A percentile compares a stretch with the other conserved stretches of the same genome.
Evolutionary conservation across 2,797 vertebrate species (phyloP).

Genomic region (Harpagifer antarcticus): DNA sequence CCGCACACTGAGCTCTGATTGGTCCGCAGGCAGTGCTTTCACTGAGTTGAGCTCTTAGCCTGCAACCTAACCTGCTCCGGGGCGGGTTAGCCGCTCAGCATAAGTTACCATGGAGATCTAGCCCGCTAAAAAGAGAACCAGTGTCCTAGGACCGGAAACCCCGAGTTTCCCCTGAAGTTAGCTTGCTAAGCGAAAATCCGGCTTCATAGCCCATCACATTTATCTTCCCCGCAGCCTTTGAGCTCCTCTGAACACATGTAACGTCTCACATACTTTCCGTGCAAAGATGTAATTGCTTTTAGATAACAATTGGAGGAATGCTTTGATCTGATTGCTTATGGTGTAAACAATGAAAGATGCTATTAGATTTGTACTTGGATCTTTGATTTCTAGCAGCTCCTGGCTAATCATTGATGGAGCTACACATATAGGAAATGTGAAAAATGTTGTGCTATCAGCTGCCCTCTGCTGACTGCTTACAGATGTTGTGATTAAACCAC

Average conservation of each 20-base stretch:
- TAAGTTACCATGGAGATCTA: too few relatives aligned
- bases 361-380: slow-evolving; percentile 31
- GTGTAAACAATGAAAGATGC: slow-evolving; percentile 52
- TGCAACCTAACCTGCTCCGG: too few relatives aligned
- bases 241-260: slow-evolving; percentile 52
- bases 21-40: too few relatives aligned
- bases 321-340: slow-evolving; percentile 58
- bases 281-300: slow-evolving; percentile 58
- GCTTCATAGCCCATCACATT: slow-evolving; percentile 33
- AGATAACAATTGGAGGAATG: slow-evolving; percentile 61
- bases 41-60: too few relatives aligned
- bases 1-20: too few relatives aligned
- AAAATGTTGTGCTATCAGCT: slow-evolving; percentile 19
- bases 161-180: too few relatives aligned
- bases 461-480: slow-evolving; percentile 61
- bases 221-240: slow-evolving; percentile 27
- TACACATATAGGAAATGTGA: slow-evolving; percentile 4
- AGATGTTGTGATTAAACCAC: slow-evolving; percentile 73
- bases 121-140: too few relatives aligned
- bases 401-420: slow-evolving; percentile 22
- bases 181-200: too few relatives aligned
- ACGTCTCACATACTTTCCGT: slow-evolving; percentile 49
- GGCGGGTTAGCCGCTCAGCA: too few relatives aligned
- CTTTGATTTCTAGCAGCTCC: slow-evolving; percentile 37
- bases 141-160: too few relatives aligned